These are phyloP conservation scores for Dryocosmus kuriphilus DNA, from an alignment of 2,888 invertebrate species.

Conservation along the genomic window DNA sequence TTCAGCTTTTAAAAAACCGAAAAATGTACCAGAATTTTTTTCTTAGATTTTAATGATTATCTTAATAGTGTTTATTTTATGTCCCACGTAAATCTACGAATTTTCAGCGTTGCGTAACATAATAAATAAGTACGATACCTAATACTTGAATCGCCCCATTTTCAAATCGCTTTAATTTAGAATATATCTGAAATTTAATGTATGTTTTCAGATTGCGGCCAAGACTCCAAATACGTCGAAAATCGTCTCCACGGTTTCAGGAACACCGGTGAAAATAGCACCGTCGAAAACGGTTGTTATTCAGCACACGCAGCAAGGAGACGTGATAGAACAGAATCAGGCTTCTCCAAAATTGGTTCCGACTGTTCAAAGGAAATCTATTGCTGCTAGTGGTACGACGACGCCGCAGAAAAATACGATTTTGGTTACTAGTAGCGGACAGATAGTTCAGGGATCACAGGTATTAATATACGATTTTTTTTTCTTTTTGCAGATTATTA, in stretches of 20 bases:
- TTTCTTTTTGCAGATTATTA: too few species aligned
- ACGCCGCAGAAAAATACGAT: slow-evolving; percentile 68
- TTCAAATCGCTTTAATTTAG: not conserved
- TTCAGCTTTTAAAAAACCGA: too few species aligned
- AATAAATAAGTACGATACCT: too few species aligned
- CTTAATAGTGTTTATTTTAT: too few species aligned
- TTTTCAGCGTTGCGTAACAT: too few species aligned
- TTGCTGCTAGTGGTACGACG: slow-evolving; percentile 61
- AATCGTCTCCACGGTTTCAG: slow-evolving; percentile 57
- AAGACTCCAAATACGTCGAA: slow-evolving; percentile 56
- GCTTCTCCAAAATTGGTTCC: slow-evolving; percentile 54
- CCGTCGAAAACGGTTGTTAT: slow-evolving; percentile 72
- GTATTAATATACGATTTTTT: slow-evolving; percentile 47
- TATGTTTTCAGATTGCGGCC: slow-evolving; percentile 46
- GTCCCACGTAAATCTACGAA: too few species aligned
- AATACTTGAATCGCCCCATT: not conserved
- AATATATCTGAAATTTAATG: not conserved
- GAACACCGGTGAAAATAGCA: slow-evolving; percentile 63
- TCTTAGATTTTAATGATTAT: too few species aligned
- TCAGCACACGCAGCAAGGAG: slow-evolving; percentile 49
- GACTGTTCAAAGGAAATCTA: slow-evolving; percentile 63
- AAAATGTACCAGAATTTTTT: too few species aligned
- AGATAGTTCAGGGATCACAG: slow-evolving; percentile 69
- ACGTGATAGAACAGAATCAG: slow-evolving; percentile 69
- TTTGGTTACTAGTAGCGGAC: slow-evolving; percentile 72